Conservation (phyloP, 2,888 invertebrate genomes). For the Ethmia dodecea region DNA sequence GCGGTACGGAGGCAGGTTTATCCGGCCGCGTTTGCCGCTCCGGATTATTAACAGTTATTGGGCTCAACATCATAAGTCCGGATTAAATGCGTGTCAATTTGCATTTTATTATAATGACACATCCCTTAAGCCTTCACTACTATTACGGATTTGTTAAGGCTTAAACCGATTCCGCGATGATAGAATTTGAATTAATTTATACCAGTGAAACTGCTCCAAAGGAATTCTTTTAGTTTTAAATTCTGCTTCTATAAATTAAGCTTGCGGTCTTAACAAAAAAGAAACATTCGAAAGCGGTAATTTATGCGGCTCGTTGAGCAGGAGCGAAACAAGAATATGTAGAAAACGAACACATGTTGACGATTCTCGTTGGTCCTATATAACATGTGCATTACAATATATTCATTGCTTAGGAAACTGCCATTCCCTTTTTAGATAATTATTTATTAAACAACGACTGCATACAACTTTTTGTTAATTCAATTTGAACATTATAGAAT, state of each 20-base stretch:
- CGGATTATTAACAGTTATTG: slow-evolving; percentile 67
- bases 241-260: slow-evolving; percentile 48
- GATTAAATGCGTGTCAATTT: slow-evolving; percentile 72
- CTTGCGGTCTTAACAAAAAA: slow-evolving; percentile 32
- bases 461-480: too few relatives aligned
- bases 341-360: slow-evolving; percentile 31
- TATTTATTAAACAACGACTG: too few relatives aligned
- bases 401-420: too few relatives aligned
- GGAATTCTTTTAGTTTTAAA: slow-evolving; percentile 33
- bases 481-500: too few relatives aligned
- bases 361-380: too few relatives aligned
- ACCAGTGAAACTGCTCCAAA: slow-evolving; percentile 25
- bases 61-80: slow-evolving; percentile 58
- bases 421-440: too few relatives aligned
- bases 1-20: slow-evolving; percentile 3
- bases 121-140: slow-evolving; percentile 56
- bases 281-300: slow-evolving; percentile 48
- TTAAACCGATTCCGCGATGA: slow-evolving; percentile 39
- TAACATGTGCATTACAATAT: too few relatives aligned
- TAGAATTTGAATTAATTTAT: slow-evolving; percentile 13
- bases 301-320: slow-evolving; percentile 49
- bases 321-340: slow-evolving; percentile 42
- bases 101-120: slow-evolving; percentile 69
- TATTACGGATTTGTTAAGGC: slow-evolving; percentile 52
- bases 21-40: slow-evolving; percentile 20